Evolutionary conservation across 2,888 invertebrate genomes (phyloP).

Genomic region (Leucozona laternaria): DNA sequence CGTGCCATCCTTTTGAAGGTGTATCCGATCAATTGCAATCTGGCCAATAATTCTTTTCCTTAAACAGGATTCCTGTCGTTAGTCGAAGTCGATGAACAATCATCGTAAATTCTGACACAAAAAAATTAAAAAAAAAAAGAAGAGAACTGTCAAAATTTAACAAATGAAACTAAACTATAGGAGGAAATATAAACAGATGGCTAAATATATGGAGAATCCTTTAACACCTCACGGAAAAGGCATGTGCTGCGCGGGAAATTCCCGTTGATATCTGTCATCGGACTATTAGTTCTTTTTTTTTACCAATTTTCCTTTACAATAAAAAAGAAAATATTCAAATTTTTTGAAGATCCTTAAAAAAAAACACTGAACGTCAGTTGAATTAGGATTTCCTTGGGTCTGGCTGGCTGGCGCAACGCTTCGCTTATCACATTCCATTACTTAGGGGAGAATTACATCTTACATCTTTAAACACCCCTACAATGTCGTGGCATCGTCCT

Average conservation of each 20-base stretch:
- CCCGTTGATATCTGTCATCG: conserved; percentile 51
- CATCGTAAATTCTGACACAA: conserved; percentile 43
- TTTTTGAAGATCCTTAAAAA: conserved; percentile 26
- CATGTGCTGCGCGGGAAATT: conserved; percentile 61
- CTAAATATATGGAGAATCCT: conserved; percentile 51
- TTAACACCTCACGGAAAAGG: conserved; percentile 52
- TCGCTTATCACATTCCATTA: conserved; percentile 44
- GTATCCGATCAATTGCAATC: conserved; percentile 66
- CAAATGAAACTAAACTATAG: conserved; percentile 38
- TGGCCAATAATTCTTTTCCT: conserved; percentile 67
- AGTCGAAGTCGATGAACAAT: conserved; percentile 20
- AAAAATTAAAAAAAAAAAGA: conserved; percentile 20
- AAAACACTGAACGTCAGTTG: conserved; percentile 38
- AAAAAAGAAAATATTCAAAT: conserved; percentile 52
- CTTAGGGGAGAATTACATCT: conserved; percentile 37
- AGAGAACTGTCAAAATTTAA: conserved; percentile 50
- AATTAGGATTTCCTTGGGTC: conserved; percentile 43
- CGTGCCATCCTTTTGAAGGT: conserved; percentile 56
- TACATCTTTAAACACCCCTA: conserved; percentile 52
- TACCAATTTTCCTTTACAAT: conserved; percentile 7
- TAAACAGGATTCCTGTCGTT: not conserved
- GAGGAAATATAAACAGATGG: conserved; percentile 53
- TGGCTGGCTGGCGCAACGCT: conserved; percentile 4
- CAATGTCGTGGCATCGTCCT: conserved; percentile 17
- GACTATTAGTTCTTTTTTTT: conserved; percentile 34